Conservation (phyloP, 1,140 invertebrate species). For the Drosophila equinoxialis region DNA sequence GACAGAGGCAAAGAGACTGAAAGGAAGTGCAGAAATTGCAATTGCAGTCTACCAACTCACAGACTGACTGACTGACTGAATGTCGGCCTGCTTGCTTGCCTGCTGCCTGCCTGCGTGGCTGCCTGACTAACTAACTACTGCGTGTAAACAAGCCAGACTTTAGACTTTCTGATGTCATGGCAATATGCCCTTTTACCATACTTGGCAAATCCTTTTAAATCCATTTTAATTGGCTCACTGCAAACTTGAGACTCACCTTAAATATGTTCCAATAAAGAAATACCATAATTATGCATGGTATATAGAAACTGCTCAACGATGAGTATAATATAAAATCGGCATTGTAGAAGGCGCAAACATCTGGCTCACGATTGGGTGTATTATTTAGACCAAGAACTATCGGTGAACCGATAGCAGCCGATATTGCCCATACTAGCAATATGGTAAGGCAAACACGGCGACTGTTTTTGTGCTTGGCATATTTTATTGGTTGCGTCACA, state of each 20-base stretch:
- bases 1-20: neutral
- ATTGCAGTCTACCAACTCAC: neutral
- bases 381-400: constrained; percentile 98
- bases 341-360: constrained; percentile 98
- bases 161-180: constrained; percentile 38
- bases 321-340: constrained; percentile 99
- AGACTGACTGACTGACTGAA: neutral
- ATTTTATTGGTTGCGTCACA: constrained; percentile 99
- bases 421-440: constrained; percentile 97
- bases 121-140: constrained; percentile 40
- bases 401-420: constrained; percentile 97
- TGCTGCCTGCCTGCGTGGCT: neutral
- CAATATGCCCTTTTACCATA: constrained; percentile 23
- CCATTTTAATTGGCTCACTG: constrained; percentile 50
- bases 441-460: constrained; percentile 97
- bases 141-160: constrained; percentile 41
- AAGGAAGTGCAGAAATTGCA: constrained; percentile 46
- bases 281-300: constrained; percentile 99
- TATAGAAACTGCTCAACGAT: constrained; percentile 99
- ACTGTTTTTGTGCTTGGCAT: constrained; percentile 99
- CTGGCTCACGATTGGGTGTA: constrained; percentile 89
- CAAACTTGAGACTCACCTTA: constrained; percentile 86
- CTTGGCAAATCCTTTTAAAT: constrained; percentile 30
- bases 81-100: too few species aligned
- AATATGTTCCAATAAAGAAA: constrained; percentile 99